Evolutionary conservation across 2,797 vertebrate species (phyloP).

Genomic region (Spinus pinus): DNA sequence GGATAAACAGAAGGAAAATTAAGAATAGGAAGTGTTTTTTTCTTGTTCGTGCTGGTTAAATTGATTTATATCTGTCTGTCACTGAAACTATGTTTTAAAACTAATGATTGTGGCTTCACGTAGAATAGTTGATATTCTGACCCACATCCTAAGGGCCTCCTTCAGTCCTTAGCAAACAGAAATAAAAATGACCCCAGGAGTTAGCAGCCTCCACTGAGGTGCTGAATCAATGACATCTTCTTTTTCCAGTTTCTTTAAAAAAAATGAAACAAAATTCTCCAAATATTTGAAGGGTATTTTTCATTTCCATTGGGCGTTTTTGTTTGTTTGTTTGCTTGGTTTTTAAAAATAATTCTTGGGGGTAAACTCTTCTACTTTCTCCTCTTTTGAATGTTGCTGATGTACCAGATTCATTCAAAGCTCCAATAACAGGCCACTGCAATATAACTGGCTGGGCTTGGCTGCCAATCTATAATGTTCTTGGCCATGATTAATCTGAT

Average conservation of each 20-base stretch:
- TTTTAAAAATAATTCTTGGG: slow-evolving; percentile 29
- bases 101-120: slow-evolving; percentile 38
- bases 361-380: slow-evolving; percentile 44
- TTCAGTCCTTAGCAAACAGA: slow-evolving; percentile 79
- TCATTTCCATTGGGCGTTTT: not conserved
- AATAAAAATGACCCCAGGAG: slow-evolving; percentile 82
- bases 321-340: not conserved
- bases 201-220: slow-evolving; percentile 72
- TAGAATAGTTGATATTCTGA: slow-evolving; percentile 68
- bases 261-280: not conserved
- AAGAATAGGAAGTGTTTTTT: not conserved
- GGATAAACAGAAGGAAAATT: slow-evolving; percentile 12
- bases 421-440: slow-evolving; percentile 67
- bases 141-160: slow-evolving; percentile 67
- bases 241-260: not conserved
- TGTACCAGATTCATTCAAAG: slow-evolving; percentile 53
- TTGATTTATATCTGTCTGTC: slow-evolving; percentile 35
- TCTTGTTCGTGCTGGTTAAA: not conserved
- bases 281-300: not conserved
- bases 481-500: slow-evolving; percentile 99
- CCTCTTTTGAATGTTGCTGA: slow-evolving; percentile 50
- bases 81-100: slow-evolving; percentile 58
- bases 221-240: slow-evolving; percentile 75
- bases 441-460: slow-evolving; percentile 76
- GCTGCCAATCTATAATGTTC: slow-evolving; percentile 90